phyloP scores from a whole-genome alignment of 1,140 invertebrate species.

The Temnothorax curvispinosus region DNA sequence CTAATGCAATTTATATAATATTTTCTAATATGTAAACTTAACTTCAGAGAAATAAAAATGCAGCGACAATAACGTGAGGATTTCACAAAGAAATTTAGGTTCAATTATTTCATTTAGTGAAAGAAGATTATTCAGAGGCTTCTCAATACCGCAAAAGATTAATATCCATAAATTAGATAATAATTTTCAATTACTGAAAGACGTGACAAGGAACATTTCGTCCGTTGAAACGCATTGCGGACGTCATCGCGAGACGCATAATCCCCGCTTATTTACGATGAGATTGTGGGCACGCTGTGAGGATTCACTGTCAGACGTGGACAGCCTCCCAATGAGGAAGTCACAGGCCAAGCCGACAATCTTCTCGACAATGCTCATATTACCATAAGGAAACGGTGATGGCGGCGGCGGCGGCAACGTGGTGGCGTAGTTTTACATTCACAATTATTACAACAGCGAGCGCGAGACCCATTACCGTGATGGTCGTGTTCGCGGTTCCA shows the following conservation, averaged over 20 bases:
- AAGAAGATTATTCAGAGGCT: not conserved
- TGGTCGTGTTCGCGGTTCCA: conserved; percentile 43
- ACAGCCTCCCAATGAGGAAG: conserved; percentile 50
- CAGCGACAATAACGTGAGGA: not conserved
- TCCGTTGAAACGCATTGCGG: not conserved
- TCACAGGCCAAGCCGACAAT: conserved; percentile 50
- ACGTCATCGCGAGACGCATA: conserved; percentile 11
- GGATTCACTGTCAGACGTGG: not conserved
- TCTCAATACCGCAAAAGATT: not conserved
- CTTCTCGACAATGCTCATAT: conserved; percentile 60
- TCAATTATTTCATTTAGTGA: not conserved
- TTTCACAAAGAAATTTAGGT: not conserved
- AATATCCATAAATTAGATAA: not conserved
- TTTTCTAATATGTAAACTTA: not conserved
- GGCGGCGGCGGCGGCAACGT: not conserved
- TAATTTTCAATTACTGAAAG: conserved; percentile 19
- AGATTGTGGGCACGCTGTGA: conserved; percentile 1
- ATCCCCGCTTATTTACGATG: conserved; percentile 39
- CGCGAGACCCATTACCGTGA: conserved; percentile 60
- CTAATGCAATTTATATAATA: not conserved
- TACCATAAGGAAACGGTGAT: conserved; percentile 61
- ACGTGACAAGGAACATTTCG: not conserved
- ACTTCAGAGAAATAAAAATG: not conserved
- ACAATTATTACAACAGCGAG: conserved; percentile 69
- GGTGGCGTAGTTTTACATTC: conserved; percentile 61